phyloP scores from a whole-genome alignment of 2,888 invertebrate species.

The Erannis defoliaria region DNA sequence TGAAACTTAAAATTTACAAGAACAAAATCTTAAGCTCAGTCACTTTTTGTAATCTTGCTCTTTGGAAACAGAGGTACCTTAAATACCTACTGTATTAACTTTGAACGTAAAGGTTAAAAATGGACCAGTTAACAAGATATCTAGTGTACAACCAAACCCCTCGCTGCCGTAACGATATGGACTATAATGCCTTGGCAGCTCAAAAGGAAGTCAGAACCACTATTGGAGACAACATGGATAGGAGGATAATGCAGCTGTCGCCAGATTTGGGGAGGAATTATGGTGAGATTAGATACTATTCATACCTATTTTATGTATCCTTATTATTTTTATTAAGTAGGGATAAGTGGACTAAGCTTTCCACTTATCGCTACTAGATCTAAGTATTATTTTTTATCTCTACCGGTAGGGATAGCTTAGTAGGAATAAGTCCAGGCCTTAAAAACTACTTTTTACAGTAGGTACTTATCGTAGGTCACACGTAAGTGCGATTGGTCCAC shows the following conservation, averaged over 20 bases:
- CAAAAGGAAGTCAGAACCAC: constrained; percentile 58
- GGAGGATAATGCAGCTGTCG: constrained; percentile 70
- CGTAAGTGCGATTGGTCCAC: no score
- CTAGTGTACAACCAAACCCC: constrained; percentile 78
- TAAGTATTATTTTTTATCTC: no score
- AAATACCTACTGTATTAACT: background rate
- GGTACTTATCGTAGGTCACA: no score
- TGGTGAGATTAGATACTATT: constrained; percentile 58
- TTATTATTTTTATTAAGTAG: no score
- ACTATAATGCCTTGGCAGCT: constrained; percentile 68
- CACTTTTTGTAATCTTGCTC: background rate
- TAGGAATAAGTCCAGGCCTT: no score
- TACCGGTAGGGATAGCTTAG: no score
- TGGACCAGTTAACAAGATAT: constrained; percentile 76
- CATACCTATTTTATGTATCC: background rate
- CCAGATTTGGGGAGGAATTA: constrained; percentile 70
- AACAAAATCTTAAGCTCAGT: background rate
- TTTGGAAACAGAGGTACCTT: background rate
- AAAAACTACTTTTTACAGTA: no score
- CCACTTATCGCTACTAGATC: no score
- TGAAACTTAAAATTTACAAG: no score
- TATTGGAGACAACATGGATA: constrained; percentile 60
- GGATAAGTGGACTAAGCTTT: no score
- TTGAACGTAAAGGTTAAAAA: constrained; percentile 39
- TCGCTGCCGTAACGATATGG: constrained; percentile 65